phyloP scores from a whole-genome alignment of 2,888 invertebrate genomes.

The Tipula unca region DNA sequence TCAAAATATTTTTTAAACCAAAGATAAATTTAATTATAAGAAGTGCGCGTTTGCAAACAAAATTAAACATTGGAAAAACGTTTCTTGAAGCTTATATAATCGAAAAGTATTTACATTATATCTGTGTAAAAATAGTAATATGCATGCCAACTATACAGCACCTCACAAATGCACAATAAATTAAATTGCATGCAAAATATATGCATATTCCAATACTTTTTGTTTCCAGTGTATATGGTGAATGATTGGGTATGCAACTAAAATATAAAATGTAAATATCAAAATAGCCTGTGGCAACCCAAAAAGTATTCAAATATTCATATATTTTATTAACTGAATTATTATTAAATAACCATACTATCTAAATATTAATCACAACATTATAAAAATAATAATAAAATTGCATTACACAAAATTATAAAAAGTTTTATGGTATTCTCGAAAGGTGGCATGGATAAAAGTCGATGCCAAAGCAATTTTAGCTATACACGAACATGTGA shows the following conservation, averaged over 20 bases:
- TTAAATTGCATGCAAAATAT: neutral
- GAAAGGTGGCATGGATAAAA: slow-evolving; percentile 88
- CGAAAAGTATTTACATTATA: neutral
- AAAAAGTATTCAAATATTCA: neutral
- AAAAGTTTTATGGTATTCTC: neutral
- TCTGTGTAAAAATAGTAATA: neutral
- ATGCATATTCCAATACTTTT: neutral
- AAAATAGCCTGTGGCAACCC: too few relatives aligned
- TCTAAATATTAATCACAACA: neutral
- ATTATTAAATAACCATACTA: neutral
- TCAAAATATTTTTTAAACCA: too few relatives aligned
- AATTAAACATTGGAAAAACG: neutral
- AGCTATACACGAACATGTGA: slow-evolving; percentile 88
- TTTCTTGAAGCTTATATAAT: too few relatives aligned
- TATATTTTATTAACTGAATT: neutral
- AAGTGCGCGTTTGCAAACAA: too few relatives aligned
- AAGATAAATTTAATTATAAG: too few relatives aligned
- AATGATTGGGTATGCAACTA: neutral
- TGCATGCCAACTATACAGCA: neutral
- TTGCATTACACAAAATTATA: neutral
- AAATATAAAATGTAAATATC: neutral
- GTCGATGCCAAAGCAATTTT: slow-evolving; percentile 88
- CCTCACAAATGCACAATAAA: neutral
- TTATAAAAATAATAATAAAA: neutral
- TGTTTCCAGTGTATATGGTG: neutral